Base-by-base conservation (phyloP, 2,797 vertebrate genomes). In the Erpetoichthys calabaricus region DNA sequence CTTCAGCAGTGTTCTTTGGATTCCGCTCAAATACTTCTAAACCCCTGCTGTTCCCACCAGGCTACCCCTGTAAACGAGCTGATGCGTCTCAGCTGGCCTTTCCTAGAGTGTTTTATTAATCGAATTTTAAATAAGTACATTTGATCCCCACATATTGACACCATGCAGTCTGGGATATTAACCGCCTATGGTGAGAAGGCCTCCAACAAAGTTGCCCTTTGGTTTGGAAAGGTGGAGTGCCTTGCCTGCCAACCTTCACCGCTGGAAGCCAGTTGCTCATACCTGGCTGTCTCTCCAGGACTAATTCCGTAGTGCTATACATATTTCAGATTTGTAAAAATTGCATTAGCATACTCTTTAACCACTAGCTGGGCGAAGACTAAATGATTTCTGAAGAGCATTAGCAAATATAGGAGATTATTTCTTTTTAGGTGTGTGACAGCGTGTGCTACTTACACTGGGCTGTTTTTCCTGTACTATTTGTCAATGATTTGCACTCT, bases 41-140 rank as follows among this genome's bases (percentile, higher is more conserved):
- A 45, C 60, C 56, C 51, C 69, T 50, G 60, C 68, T 69, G 67
- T 57, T 69, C 62, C 41, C 41, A 44, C 41, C 25, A 7, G 51
- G 51, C 59, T 6, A 59, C 61, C 60, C 55, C 55, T 44, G 62
- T 60, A 62, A 55, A 57, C 64, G 57, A 56, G 62, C 56, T 66
- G 51, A 53, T 2, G 46, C 59, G 65, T 57, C 56, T 47, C 59
- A 61, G 58, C 62, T 59, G 60, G 58, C 57, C 56, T 57, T 42
- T 59, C 62, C 55, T 61, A 6, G n/a, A 53, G 63, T 53, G 41
- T 25, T 57, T 53, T 53, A 59, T 55, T 58, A 60, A 57, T 45
- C 57, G 8, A 5, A 6, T 57, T 5, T 59, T 61, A 45, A 10
- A 44, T 59, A 57, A 53, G 50, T 59, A 58, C 54, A 57, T 45